Evolutionary conservation across 2,888 invertebrate genomes (phyloP).

Genomic region (Dermolepida albohirtum): DNA sequence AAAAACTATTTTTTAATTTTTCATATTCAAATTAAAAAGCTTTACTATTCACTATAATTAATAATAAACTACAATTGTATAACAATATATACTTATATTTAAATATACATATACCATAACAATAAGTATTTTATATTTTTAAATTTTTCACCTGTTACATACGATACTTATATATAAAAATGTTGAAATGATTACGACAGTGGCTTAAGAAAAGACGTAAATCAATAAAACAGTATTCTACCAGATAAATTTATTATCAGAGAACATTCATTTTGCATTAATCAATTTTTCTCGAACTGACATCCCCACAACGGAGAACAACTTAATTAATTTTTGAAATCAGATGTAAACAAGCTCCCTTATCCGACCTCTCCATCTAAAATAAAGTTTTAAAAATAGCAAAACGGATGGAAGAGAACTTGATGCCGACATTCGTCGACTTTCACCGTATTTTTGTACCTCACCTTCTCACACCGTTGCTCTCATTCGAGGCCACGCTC

Average conservation of each 20-base stretch:
- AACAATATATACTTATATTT: no score
- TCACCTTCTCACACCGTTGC: no score
- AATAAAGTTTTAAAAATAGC: slow-evolving; percentile 7
- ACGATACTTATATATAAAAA: no score
- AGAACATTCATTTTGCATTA: not conserved
- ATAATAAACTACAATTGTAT: no score
- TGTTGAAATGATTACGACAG: no score
- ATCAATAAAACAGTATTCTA: not conserved
- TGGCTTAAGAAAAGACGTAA: no score
- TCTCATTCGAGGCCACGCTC: not conserved
- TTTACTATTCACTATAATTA: no score
- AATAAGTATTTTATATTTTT: no score
- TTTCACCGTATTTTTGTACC: not conserved
- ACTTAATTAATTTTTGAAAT: slow-evolving; percentile 28
- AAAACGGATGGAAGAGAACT: slow-evolving; percentile 11
- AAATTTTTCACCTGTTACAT: no score
- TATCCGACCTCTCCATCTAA: slow-evolving; percentile 13
- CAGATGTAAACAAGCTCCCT: slow-evolving; percentile 23
- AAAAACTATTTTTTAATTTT: no score
- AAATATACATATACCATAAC: no score
- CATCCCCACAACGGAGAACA: not conserved
- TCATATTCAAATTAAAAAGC: no score
- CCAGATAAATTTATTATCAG: not conserved
- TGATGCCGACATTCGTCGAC: slow-evolving; percentile 22
- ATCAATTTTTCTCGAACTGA: not conserved